These are phyloP conservation scores for Rostratula benghalensis DNA, from an alignment of 2,113 vertebrate species.

Conservation along the genomic window DNA sequence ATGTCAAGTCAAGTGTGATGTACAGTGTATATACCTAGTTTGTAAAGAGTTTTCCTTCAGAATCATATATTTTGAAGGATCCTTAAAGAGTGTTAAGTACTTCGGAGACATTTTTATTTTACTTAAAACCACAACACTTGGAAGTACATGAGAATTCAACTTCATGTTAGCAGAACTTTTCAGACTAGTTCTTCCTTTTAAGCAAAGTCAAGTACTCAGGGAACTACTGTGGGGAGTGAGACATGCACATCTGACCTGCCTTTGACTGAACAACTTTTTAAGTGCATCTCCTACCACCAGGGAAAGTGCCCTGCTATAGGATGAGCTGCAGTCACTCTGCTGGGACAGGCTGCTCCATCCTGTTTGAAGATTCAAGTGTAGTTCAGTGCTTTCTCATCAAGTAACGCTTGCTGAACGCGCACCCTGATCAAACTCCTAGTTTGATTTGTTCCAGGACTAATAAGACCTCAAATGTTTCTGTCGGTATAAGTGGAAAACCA, in stretches of 20 bases:
- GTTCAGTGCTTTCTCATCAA: not conserved
- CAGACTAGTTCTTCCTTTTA: not conserved
- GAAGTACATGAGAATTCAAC: not conserved
- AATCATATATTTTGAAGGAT: not conserved
- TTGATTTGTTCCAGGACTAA: not conserved
- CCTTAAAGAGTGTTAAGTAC: not conserved
- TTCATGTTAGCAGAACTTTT: not conserved
- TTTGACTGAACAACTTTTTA: not conserved
- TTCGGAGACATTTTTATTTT: not conserved
- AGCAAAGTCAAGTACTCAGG: not conserved
- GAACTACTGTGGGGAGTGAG: not conserved
- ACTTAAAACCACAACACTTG: not conserved
- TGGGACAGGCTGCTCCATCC: not conserved
- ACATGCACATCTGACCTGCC: not conserved
- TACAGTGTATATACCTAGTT: not conserved
- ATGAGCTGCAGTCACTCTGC: not conserved
- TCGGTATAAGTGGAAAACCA: not conserved
- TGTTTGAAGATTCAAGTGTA: not conserved
- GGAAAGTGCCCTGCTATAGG: not conserved
- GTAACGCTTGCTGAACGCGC: not conserved
- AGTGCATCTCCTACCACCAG: not conserved
- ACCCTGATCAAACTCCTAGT: not conserved
- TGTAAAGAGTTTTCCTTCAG: not conserved
- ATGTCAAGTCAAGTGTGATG: fast-evolving
- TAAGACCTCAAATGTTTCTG: not conserved